Evolutionary conservation across 2,797 vertebrate species (phyloP).

Genomic region (Peromyscus aztecus): DNA sequence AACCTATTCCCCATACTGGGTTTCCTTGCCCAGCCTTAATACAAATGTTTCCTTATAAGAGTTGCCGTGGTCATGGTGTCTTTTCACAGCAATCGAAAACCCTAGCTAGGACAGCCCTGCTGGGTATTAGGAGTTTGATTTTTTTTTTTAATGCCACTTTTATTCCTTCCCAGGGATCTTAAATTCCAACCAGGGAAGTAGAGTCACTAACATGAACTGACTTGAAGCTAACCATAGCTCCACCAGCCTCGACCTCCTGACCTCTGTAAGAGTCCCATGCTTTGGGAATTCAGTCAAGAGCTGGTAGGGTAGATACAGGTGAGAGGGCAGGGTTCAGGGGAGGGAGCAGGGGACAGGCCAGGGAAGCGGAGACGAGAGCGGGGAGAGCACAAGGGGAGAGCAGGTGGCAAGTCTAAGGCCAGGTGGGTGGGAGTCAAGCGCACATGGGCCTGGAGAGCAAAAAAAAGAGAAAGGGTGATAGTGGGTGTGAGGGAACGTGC

Average conservation of each 20-base stretch:
- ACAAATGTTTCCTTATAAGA: not conserved
- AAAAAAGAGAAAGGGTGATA: not conserved
- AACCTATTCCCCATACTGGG: not conserved
- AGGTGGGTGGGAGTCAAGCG: fast-evolving
- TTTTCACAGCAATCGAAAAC: not conserved
- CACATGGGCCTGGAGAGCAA: fast-evolving
- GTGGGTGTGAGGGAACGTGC: too few species aligned
- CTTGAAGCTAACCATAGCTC: not conserved
- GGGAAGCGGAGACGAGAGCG: not conserved
- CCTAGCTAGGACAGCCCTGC: not conserved
- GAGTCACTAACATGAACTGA: not conserved
- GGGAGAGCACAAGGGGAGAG: not conserved
- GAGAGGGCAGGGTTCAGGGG: not conserved
- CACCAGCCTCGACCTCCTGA: not conserved
- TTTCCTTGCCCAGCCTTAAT: not conserved
- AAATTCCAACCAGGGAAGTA: not conserved
- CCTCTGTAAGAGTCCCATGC: not conserved
- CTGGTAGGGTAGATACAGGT: not conserved
- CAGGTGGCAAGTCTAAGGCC: fast-evolving
- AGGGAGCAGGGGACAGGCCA: not conserved
- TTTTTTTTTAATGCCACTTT: not conserved
- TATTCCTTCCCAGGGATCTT: not conserved
- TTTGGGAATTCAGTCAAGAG: not conserved
- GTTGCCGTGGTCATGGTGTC: not conserved
- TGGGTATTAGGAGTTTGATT: not conserved